Evolutionary conservation across 2,113 vertebrate species (phyloP).

Genomic region (Orthochromis indermauri): DNA sequence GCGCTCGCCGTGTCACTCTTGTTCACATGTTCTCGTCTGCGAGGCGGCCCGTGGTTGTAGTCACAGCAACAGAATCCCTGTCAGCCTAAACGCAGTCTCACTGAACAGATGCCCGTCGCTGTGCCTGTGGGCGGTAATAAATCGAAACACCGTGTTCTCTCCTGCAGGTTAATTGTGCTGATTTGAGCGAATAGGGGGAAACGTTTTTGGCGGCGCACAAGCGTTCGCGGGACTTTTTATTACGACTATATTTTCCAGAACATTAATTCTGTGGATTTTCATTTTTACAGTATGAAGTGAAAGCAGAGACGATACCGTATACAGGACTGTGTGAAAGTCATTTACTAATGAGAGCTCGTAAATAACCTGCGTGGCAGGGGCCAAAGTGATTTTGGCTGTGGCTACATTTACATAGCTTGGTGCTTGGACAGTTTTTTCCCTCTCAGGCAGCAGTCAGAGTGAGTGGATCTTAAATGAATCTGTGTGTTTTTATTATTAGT

Average conservation of each 20-base stretch:
- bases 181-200: slow-evolving; percentile 33
- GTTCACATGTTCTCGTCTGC: not conserved
- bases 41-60: not conserved
- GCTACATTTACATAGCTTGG: slow-evolving; percentile 43
- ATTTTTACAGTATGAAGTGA: slow-evolving; percentile 12
- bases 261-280: slow-evolving; percentile 61
- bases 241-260: slow-evolving; percentile 57
- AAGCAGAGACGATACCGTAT: slow-evolving; percentile 14
- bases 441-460: not conserved
- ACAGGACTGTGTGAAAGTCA: slow-evolving; percentile 51
- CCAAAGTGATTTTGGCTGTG: slow-evolving; percentile 41
- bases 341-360: slow-evolving; percentile 64
- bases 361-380: slow-evolving; percentile 47
- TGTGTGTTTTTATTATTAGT: slow-evolving; percentile 13
- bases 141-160: slow-evolving; percentile 35
- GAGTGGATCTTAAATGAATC: not conserved
- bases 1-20: not conserved
- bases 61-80: not conserved
- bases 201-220: not conserved
- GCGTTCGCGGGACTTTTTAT: slow-evolving; percentile 43
- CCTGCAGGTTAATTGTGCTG: slow-evolving; percentile 60
- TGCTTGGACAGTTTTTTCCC: not conserved
- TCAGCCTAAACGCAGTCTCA: slow-evolving; percentile 10
- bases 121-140: slow-evolving; percentile 28
- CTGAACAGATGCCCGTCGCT: slow-evolving; percentile 27